Conservation (phyloP, 2,888 invertebrate species). For the Tanypteryx hageni region DNA sequence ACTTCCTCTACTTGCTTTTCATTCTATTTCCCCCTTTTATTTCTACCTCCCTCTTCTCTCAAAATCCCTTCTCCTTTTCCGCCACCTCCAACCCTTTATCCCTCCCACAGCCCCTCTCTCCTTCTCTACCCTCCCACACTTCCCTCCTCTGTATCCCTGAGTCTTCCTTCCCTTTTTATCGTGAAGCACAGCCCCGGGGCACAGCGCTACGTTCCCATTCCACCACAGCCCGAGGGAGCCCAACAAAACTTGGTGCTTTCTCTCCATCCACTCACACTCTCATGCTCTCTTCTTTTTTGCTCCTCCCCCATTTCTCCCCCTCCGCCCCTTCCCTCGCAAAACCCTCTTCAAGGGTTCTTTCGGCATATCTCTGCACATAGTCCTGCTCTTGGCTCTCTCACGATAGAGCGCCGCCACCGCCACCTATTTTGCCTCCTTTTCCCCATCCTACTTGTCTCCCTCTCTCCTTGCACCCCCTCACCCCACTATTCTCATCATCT, state of each 20-base stretch:
- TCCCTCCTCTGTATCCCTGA: neutral
- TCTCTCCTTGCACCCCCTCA: neutral
- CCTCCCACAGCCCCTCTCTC: neutral
- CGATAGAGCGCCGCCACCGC: neutral
- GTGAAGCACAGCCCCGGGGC: neutral
- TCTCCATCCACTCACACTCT: neutral
- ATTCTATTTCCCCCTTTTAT: neutral
- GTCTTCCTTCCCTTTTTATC: conserved; percentile 19
- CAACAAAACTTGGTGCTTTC: conserved; percentile 5
- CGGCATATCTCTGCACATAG: no score
- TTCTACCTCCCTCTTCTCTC: neutral
- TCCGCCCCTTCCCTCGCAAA: neutral
- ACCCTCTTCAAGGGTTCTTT: neutral
- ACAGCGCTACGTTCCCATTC: neutral
- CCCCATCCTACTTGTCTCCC: neutral
- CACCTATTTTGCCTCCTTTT: neutral
- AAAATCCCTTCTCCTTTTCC: neutral
- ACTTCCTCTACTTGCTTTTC: neutral
- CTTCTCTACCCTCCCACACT: neutral
- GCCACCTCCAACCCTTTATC: neutral
- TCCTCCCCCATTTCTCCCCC: neutral
- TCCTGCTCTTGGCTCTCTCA: neutral
- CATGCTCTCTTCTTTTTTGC: neutral
- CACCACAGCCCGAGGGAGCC: neutral
- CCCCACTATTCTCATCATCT: neutral